A percentile compares a stretch with the other conserved stretches of the same genome.
These are phyloP conservation scores for Microctonus brassicae DNA, from an alignment of 2,888 invertebrate species.

Conservation along the genomic window DNA sequence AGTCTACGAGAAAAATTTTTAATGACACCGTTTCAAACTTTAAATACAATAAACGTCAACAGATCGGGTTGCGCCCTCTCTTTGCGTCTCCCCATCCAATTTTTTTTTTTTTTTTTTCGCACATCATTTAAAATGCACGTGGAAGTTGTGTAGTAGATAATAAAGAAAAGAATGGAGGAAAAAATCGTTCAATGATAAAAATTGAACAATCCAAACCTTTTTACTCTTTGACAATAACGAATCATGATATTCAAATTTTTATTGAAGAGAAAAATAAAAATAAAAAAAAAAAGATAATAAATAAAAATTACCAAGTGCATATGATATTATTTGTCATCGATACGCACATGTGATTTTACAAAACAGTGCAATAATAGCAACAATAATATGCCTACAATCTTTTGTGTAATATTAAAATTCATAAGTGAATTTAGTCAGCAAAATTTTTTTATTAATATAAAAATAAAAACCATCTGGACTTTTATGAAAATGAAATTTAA, in stretches of 20 bases:
- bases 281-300: too few relatives aligned
- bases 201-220: neutral
- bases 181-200: neutral
- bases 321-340: constrained; percentile 15
- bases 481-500: too few relatives aligned
- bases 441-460: too few relatives aligned
- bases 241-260: constrained; percentile 56
- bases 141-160: neutral
- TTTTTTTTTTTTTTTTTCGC: constrained; percentile 56
- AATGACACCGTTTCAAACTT: constrained; percentile 62
- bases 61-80: constrained; percentile 59
- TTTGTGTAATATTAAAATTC: constrained; percentile 60
- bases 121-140: constrained; percentile 60
- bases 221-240: constrained; percentile 16
- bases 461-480: neutral
- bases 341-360: constrained; percentile 9
- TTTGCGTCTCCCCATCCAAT: constrained; percentile 38
- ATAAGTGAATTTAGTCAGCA: constrained; percentile 36
- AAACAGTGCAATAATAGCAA: too few relatives aligned
- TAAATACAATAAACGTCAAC: constrained; percentile 67
- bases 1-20: constrained; percentile 58
- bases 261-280: constrained; percentile 49
- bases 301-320: too few relatives aligned
- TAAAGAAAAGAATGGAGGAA: constrained; percentile 8
- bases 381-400: too few relatives aligned